Evolutionary conservation across 2,113 vertebrate species (phyloP), one percentile per base, ranked within the genome.

Genomic region (Ammodytes marinus): DNA sequence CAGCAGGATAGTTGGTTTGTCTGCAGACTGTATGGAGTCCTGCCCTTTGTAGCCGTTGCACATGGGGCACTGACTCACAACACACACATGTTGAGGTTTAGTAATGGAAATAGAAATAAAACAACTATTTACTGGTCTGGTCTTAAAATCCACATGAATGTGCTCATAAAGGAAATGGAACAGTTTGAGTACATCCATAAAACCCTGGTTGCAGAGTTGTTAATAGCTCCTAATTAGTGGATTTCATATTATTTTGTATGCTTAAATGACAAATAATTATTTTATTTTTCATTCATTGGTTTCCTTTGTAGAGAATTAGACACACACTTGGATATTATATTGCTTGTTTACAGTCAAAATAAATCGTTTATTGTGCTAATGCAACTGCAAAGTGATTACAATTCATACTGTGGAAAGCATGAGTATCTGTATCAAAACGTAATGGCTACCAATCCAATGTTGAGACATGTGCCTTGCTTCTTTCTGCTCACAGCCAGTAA

Each of bases 41-140:
- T 35, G 45, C 9, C 2, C 37, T 39, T 6, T 47, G 52, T 7
- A 40, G 54, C 35, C 43, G 50, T 45, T 3, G 7, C n/a, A 57
- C 40, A 52, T 55, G 47, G 59, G 10, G 43, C 10, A 58, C 53
- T 2, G 45, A 61, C 46, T 74, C 61, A 69, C 27, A 61, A 68
- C 49, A 63, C 12, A 66, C 72, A 68, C 54, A 47, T 69, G 61
- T 42, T 5, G 13, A 47, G 8, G 14, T 54, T 72, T 10, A 49
- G 70, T 69, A 73, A 77, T 84, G 78, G 84, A 86, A 79, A 82
- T 39, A 58, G 37, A 76, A 74, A 70, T 57, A 60, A 79, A 69
- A 46, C 54, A 6, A n/a, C 2, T 52, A 69, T 86, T 82, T 85
- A 85, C 39, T 79, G 79, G 46, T 55, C 55, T 58, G 79, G 46